Evolutionary conservation across 2,888 invertebrate genomes (phyloP), one percentile per base, ranked within the genome.

Genomic region (Prenolepis imparis): DNA sequence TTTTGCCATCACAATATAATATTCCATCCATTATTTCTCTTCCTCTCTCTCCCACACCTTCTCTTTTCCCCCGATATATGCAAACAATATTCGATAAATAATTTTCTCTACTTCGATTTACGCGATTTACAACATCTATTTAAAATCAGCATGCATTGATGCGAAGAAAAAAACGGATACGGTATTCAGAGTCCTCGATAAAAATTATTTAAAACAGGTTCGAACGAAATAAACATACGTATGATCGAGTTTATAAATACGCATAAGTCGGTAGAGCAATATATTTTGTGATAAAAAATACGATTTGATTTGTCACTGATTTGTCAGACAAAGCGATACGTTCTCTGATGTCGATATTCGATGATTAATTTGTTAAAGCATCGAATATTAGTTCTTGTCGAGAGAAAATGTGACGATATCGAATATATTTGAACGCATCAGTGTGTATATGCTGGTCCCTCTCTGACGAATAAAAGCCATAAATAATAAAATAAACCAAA

Each of bases 401-500:
- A 24, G 70, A 18, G 44, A 21, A 68, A 67, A 78, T 32, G 32
- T 59, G 41, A 78, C 77, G 52, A 32, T 44, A 52, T 63, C 63
- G 77, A 68, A 39, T 15, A 44, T 21, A 21, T 48, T 80, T 48
- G 59, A 72, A 80, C 39, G 55, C 24, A 41, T 72, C 48, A 9
- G 21, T n/a, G 18, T 18, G 15, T 44, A 5, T 44, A 6, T n/a
- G 8, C 21, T n/a, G 36, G 24, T 72, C 24, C 3, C 28, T 28
- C 32, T 70, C n/a, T 61, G 72, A 78, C 44, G 59, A 59, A 44
- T 48, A 59, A 78, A 72, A 48, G 18, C 72, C 8, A 61, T 80
- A 80, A 80, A 72, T 80, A 72, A 72, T 80, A 59, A 80, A 80
- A 80, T 59, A 72, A 80, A 80, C 72, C 78, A 80, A 80, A 80